These are phyloP conservation scores for Synaphobranchus kaupii DNA, from an alignment of 2,797 vertebrate species.

Conservation along the genomic window DNA sequence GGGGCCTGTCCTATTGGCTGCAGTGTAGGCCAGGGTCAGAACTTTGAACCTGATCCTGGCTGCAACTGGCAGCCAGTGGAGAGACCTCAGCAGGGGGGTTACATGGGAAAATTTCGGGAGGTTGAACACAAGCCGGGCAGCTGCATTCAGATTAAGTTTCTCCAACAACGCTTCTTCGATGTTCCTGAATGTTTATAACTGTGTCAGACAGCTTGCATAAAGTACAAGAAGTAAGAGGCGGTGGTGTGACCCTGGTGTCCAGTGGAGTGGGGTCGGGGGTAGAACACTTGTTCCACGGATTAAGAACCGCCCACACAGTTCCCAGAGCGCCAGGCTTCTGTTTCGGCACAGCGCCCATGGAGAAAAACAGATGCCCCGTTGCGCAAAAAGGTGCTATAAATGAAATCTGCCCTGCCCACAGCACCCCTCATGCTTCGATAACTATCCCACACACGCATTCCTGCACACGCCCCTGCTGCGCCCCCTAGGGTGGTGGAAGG, in stretches of 20 bases:
- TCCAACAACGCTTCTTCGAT: too few relatives aligned
- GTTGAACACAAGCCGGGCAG: too few relatives aligned
- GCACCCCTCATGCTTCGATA: background rate
- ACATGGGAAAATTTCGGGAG: too few relatives aligned
- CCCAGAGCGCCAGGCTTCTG: background rate
- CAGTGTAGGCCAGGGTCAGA: too few relatives aligned
- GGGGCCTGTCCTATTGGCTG: too few relatives aligned
- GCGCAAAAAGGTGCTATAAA: background rate
- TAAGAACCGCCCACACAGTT: background rate
- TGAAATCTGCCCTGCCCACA: background rate
- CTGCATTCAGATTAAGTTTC: background rate
- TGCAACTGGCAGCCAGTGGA: too few relatives aligned
- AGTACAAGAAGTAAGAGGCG: background rate
- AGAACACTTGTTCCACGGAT: background rate
- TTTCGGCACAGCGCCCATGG: background rate
- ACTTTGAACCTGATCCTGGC: too few relatives aligned
- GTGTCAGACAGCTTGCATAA: background rate
- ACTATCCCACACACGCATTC: background rate
- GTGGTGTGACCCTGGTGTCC: background rate
- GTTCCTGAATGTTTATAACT: background rate
- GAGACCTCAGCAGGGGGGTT: too few relatives aligned
- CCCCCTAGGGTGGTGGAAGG: background rate
- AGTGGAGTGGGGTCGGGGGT: too few relatives aligned
- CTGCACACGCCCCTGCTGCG: background rate
- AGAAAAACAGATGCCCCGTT: conserved; percentile 27